Base-by-base conservation (phyloP, 2,888 invertebrate species). In the Drosophila paranaensis region DNA sequence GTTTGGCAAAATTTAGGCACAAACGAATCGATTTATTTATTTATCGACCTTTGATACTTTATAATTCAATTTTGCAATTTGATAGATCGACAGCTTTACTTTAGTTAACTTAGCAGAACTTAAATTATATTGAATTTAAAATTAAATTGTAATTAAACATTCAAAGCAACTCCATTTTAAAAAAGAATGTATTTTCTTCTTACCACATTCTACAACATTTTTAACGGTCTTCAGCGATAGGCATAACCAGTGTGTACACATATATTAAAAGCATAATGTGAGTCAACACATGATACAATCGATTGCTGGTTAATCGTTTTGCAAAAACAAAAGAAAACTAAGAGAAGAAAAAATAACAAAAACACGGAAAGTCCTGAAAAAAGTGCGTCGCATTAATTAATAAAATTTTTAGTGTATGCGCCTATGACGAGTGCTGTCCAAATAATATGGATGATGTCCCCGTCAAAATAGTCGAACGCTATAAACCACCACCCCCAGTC, bases 391-490 rank as follows among this genome's bases (percentile, higher is more conserved):
- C 35, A 81, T 70, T 74, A 67, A 74, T 57, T 35, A 84, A 50
- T 33, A 11, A 50, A 88, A 83, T 87, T 89, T 35, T 50, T 16
- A 25, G 88, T 89, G 61, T 65, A 77, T 78, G 79, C 73, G 70
- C 64, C 37, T 54, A 79, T 80, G 77, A 54, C 53, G 53, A 65
- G 51, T 40, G 64, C 51, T 63, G 60, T 62, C 45, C 48, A 54
- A 64, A 73, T 79, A 84, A 82, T 73, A 96, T 97, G 95, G 97
- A 97, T 93, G 96, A 96, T 81, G 95, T 97, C 83, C 96, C 96
- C 89, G 97, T 97, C 70, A 97, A 97, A 94, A 97, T 97, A 93
- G 96, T 96, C 54, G 97, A 97, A 93, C 96, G 95, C 88, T 97
- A 96, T 91, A 96, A 97, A 92, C 96, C 97, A 78, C 97, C 97